Percentiles rank a stretch among this genome's conserved stretches.
Evolutionary conservation across 2,888 invertebrate genomes (phyloP).

Genomic region (Limnephilus auricula): DNA sequence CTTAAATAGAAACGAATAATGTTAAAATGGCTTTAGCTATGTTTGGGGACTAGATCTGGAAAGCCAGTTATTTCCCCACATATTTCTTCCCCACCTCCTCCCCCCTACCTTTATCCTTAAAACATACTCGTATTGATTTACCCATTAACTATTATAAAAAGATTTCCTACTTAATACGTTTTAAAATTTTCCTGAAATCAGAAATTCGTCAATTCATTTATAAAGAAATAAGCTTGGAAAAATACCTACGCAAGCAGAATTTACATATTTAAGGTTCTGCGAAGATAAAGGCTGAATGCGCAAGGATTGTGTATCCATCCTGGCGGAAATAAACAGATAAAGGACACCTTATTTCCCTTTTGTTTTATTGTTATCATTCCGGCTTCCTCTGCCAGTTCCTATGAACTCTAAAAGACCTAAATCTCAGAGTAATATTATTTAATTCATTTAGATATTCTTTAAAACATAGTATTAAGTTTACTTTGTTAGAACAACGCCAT

Average conservation of each 20-base stretch:
- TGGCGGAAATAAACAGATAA: constrained; percentile 4
- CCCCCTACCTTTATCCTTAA: no score
- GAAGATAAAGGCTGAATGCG: background rate
- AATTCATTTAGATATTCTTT: no score
- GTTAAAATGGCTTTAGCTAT: no score
- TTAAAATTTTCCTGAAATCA: background rate
- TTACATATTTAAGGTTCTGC: background rate
- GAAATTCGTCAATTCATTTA: background rate
- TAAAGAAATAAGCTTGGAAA: background rate
- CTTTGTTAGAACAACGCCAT: no score
- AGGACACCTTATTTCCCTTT: background rate
- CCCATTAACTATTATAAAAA: no score
- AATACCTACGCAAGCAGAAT: background rate
- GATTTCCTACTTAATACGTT: background rate
- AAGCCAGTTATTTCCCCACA: no score
- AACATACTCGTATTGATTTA: no score
- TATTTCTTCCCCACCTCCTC: no score
- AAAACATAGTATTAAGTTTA: no score
- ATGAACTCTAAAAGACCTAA: background rate
- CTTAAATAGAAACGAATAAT: no score
- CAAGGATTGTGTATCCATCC: background rate
- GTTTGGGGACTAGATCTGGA: no score
- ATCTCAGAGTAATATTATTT: background rate
- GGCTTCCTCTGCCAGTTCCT: background rate
- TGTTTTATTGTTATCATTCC: constrained; percentile 2